Evolutionary conservation across 2,113 vertebrate genomes (phyloP), one percentile per base, ranked within the genome.

Genomic region (Triplophysa rosa): DNA sequence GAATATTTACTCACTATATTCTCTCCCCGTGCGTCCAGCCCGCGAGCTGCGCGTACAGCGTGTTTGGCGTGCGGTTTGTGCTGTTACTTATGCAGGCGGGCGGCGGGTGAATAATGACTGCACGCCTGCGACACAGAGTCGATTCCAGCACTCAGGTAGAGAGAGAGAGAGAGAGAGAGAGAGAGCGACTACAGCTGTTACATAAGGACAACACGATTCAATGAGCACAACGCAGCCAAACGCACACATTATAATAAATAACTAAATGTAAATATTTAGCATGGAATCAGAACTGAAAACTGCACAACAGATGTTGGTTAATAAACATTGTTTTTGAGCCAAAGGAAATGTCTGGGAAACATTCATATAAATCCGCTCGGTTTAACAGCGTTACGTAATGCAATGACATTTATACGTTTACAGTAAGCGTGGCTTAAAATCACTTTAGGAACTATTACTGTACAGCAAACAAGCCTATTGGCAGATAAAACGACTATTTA

Each of bases 51-150:
- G n/a, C 19, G 54, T 58, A 58, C 54, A n/a, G 13, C 23, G n/a
- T 59, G 76, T 56, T 19, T 68, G 64, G 71, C 24, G 19, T 40
- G 21, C 16, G 61, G 23, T 29, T 49, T 24, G 63, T 75, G 56
- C 24, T 69, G 56, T 74, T 84, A 69, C 65, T 65, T 70, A 76
- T 78, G 58, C 67, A 84, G 75, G 58, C 64, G 73, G 33, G 74
- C 8, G n/a, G 37, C 54, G 70, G 79, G 78, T 79, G 80, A 81
- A 75, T 81, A 84, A 84, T 84, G 77, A 81, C 64, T 63, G 37
- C 67, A 68, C 11, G 56, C 58, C 78, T 49, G 61, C 58, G 42
- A 59, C 62, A 63, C 42, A 45, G 33, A 67, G 75, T 62, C 71
- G 72, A 80, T 80, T 77, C 61, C 72, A 67, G 58, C 40, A 19